Conservation (phyloP, 30 jellyfish, hydroid and myxozoan species). For the Hydra vulgaris region DNA sequence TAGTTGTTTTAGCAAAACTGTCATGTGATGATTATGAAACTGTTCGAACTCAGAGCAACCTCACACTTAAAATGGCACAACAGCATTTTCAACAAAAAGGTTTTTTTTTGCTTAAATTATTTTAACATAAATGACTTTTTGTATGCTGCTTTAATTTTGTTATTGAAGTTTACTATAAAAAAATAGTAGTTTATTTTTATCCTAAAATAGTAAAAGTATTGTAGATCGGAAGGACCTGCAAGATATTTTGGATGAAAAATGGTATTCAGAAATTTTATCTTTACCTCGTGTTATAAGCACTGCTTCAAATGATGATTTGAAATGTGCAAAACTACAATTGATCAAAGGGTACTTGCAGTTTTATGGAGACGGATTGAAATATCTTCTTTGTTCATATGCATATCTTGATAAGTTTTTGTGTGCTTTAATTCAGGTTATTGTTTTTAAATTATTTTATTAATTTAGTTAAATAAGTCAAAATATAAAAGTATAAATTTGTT, state of each 20-base stretch:
- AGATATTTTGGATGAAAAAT: conserved; percentile 27
- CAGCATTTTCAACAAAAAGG: conserved; percentile 15
- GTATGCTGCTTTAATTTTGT: too few species aligned
- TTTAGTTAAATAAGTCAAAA: background rate
- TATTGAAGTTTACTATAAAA: too few species aligned
- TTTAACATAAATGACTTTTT: background rate
- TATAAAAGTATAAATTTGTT: background rate
- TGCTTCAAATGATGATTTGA: conserved; percentile 48
- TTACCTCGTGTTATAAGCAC: conserved; percentile 66
- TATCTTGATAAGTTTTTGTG: conserved; percentile 44
- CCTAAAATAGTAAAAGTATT: background rate
- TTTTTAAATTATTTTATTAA: background rate
- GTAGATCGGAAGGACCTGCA: conserved; percentile 36
- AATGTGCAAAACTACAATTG: conserved; percentile 24
- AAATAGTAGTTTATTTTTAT: too few species aligned
- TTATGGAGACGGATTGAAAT: conserved; percentile 36
- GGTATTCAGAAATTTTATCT: conserved; percentile 41
- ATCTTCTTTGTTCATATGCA: conserved; percentile 34
- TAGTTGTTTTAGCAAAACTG: conserved; percentile 49
- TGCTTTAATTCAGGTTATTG: conserved; percentile 63
- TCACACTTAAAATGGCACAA: conserved; percentile 24
- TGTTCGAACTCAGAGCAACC: conserved; percentile 19
- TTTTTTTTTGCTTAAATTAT: conserved; percentile 2
- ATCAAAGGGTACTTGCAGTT: conserved; percentile 58
- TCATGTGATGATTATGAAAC: conserved; percentile 46